A percentile compares a stretch with the other conserved stretches of the same genome.
Conservation (phyloP, 2,797 vertebrate genomes). For the Centroberyx gerrardi region DNA sequence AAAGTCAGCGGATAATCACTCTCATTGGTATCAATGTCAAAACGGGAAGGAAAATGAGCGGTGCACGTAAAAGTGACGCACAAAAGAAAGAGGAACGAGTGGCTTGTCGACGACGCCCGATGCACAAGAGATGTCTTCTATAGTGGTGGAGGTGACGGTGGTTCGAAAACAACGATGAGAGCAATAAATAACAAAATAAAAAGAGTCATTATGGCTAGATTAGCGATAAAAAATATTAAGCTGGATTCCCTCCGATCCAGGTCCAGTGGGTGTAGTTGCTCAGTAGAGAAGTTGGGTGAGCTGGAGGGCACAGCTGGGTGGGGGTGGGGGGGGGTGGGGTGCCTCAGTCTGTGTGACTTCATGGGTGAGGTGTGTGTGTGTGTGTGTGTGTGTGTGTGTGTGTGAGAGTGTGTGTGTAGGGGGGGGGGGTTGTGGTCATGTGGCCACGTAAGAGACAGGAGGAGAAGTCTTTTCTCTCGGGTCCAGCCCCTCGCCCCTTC, state of each 20-base stretch:
- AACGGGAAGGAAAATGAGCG: neutral
- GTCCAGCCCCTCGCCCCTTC: slow-evolving; percentile 79
- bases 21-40: slow-evolving; percentile 1
- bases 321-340: slow-evolving; percentile 44
- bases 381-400: slow-evolving; percentile 46
- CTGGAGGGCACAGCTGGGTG: slow-evolving; percentile 40
- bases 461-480: slow-evolving; percentile 71
- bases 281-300: slow-evolving; percentile 65
- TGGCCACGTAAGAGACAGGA: slow-evolving; percentile 69
- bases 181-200: slow-evolving; percentile 81
- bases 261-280: slow-evolving; percentile 77
- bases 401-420: slow-evolving; percentile 41
- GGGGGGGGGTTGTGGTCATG: slow-evolving; percentile 25
- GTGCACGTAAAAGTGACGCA: slow-evolving; percentile 44
- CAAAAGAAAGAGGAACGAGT: slow-evolving; percentile 39
- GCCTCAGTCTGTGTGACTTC: slow-evolving; percentile 68
- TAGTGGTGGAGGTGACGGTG: slow-evolving; percentile 59
- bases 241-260: slow-evolving; percentile 79
- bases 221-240: slow-evolving; percentile 83
- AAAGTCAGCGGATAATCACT: slow-evolving; percentile 59
- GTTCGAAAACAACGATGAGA: slow-evolving; percentile 71
- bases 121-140: slow-evolving; percentile 52
- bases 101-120: slow-evolving; percentile 44
- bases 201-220: slow-evolving; percentile 84
- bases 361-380: slow-evolving; percentile 48